Percentiles rank a stretch among this genome's conserved stretches.
These are phyloP conservation scores for Vireo altiloquus DNA, from an alignment of 2,113 vertebrate genomes.

Conservation along the genomic window DNA sequence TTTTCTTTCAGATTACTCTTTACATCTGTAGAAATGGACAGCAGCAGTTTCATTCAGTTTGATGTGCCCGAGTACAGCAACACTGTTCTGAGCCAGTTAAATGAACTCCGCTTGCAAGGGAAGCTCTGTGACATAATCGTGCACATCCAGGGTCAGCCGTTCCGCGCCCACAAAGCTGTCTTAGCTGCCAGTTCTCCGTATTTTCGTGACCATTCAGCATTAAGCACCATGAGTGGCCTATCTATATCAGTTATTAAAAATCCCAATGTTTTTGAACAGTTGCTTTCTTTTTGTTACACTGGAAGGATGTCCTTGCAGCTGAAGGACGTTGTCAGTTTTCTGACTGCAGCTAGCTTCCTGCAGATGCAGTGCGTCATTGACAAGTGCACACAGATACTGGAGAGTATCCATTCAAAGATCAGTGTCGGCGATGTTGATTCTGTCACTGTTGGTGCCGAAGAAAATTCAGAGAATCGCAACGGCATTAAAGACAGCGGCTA, in stretches of 20 bases:
- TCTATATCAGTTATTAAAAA: constrained; percentile 98
- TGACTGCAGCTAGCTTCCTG: constrained; percentile 96
- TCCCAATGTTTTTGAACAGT: constrained; percentile 95
- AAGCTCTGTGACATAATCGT: constrained; percentile 98
- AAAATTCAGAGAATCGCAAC: constrained; percentile 78
- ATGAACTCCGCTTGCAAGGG: constrained; percentile 93
- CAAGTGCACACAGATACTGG: constrained; percentile 96
- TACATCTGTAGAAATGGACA: constrained; percentile 90
- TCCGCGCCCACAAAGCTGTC: constrained; percentile 96
- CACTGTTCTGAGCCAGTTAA: constrained; percentile 94
- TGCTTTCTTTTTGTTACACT: constrained; percentile 98
- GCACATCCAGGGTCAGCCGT: constrained; percentile 97
- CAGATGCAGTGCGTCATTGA: constrained; percentile 99
- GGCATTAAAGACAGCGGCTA: constrained; percentile 88
- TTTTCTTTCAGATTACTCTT: constrained; percentile 69
- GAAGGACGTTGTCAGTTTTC: constrained; percentile 96
- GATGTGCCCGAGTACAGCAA: constrained; percentile 99
- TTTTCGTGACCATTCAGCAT: constrained; percentile 96
- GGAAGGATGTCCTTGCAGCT: constrained; percentile 96
- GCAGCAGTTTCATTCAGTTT: constrained; percentile 96
- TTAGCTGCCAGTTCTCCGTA: constrained; percentile 96
- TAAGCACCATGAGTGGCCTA: constrained; percentile 98
- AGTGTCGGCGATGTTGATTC: constrained; percentile 81
- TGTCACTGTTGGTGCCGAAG: constrained; percentile 83
- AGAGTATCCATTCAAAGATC: constrained; percentile 97